Percentiles rank a stretch among this genome's conserved stretches.
Evolutionary conservation across 2,113 vertebrate genomes (phyloP).

Genomic region (Oreochromis spilurus): DNA sequence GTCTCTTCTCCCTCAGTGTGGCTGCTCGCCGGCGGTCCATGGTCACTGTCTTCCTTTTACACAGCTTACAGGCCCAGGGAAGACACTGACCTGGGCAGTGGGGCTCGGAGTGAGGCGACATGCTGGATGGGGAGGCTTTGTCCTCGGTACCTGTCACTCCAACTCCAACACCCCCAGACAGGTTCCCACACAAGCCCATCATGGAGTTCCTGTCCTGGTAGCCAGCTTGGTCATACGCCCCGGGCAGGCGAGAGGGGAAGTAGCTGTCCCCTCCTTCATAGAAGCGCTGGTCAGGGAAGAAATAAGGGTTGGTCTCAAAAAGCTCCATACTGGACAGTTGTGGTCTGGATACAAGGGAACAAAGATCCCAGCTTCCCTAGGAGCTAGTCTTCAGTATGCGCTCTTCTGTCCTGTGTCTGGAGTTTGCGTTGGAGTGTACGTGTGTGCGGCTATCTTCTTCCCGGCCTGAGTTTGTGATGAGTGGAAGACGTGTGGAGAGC

Average conservation of each 20-base stretch:
- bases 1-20: slow-evolving; percentile 89
- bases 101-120: slow-evolving; percentile 78
- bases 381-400: slow-evolving; percentile 19
- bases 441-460: slow-evolving; percentile 37
- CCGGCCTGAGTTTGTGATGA: slow-evolving; percentile 67
- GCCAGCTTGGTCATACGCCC: slow-evolving; percentile 76
- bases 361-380: slow-evolving; percentile 38
- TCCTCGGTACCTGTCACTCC: slow-evolving; percentile 77
- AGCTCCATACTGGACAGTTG: slow-evolving; percentile 83
- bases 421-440: slow-evolving; percentile 47
- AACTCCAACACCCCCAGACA: slow-evolving; percentile 58
- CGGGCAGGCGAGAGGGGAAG: slow-evolving; percentile 82
- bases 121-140: slow-evolving; percentile 78
- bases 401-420: slow-evolving; percentile 41
- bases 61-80: slow-evolving; percentile 95
- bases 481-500: slow-evolving; percentile 75
- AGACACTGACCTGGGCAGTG: slow-evolving; percentile 93
- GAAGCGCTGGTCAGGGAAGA: slow-evolving; percentile 94
- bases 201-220: slow-evolving; percentile 84
- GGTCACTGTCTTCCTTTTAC: slow-evolving; percentile 92
- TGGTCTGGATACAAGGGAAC: slow-evolving; percentile 14
- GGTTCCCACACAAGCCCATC: slow-evolving; percentile 78
- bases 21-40: slow-evolving; percentile 90
- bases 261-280: slow-evolving; percentile 88
- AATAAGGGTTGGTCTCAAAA: slow-evolving; percentile 96